phyloP scores from a whole-genome alignment of 1,140 invertebrate genomes.

The Helicorthomorpha holstii region DNA sequence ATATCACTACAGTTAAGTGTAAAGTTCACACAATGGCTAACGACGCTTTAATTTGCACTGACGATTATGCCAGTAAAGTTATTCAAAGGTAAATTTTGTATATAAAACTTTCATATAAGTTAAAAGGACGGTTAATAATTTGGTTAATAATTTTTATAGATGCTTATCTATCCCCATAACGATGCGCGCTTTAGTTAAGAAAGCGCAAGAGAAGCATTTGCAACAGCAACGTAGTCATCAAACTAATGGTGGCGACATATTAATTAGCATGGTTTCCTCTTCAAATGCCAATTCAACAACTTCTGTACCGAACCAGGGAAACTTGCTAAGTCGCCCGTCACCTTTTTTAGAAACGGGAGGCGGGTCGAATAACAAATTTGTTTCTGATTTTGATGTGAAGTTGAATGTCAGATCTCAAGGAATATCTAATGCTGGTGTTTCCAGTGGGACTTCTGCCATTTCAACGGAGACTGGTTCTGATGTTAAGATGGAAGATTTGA shows the following conservation, averaged over 20 bases:
- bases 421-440: neutral
- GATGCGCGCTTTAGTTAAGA: slow-evolving; percentile 49
- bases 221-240: neutral
- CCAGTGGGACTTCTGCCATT: neutral
- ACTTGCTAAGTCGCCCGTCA: neutral
- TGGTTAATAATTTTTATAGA: slow-evolving; percentile 24
- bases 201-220: slow-evolving; percentile 19
- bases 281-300: neutral
- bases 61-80: slow-evolving; percentile 66
- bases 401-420: neutral
- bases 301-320: no score
- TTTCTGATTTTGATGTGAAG: slow-evolving; percentile 7
- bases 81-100: slow-evolving; percentile 47
- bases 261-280: neutral
- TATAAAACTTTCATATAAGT: no score
- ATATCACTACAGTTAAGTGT: slow-evolving; percentile 51
- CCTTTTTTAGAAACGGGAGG: neutral
- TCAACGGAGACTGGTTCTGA: neutral
- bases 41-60: slow-evolving; percentile 29
- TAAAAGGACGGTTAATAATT: neutral
- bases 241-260: slow-evolving; percentile 3
- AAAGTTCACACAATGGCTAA: slow-evolving; percentile 39
- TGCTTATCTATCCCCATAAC: slow-evolving; percentile 82
- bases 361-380: slow-evolving; percentile 1
- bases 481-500: neutral